Evolutionary conservation across 1,140 invertebrate species (phyloP), one percentile per base, ranked within the genome.

Genomic region (Cepaea nemoralis): DNA sequence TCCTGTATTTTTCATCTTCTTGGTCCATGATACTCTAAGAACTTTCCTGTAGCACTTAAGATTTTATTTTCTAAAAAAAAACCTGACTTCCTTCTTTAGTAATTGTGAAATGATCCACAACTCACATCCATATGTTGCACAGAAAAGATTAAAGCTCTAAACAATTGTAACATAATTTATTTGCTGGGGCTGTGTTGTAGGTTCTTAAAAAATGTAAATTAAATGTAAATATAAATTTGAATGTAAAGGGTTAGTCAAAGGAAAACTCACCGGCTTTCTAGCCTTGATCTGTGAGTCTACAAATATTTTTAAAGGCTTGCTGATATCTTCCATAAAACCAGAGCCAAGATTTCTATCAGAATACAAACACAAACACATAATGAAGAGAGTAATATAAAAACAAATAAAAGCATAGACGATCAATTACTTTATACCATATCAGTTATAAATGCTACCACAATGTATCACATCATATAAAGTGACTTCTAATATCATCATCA

Each of bases 281-380:
- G 93, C 92, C 91, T 95, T 96, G 86, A 95, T 94, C 88, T 97
- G 96, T 19, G 92, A 91, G 75, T 95, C 94, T 33, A 93, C 92
- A 19, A 94, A 91, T 45, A 90, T 92, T 84, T 95, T 95, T 83
- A 98, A 93, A 67, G 97, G 97, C 92, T 97, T 97, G 19, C 96
- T 95, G 66, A 98, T 93, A 90, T 98, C 97, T 85, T 98, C 97
- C 75, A 94, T 92, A 10, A 98, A 91, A 27, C 95, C 94, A 78
- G 93, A 93, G 77, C 95, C 95, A 90, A 96, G 94, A 88, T 94
- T 94, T 89, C 95, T 95, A 88, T 27, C 89, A 77, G 66, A 87
- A 75, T 40, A 71, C 19, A 71, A 6, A 27, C 1, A 27, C 42
- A 75, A 12, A 50, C 31, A 75, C 27, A 22, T 19, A 16, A 50